Evolutionary conservation across 2,797 vertebrate genomes (phyloP), one percentile per base, ranked within the genome.

Genomic region (Odontamblyopus rebecca): DNA sequence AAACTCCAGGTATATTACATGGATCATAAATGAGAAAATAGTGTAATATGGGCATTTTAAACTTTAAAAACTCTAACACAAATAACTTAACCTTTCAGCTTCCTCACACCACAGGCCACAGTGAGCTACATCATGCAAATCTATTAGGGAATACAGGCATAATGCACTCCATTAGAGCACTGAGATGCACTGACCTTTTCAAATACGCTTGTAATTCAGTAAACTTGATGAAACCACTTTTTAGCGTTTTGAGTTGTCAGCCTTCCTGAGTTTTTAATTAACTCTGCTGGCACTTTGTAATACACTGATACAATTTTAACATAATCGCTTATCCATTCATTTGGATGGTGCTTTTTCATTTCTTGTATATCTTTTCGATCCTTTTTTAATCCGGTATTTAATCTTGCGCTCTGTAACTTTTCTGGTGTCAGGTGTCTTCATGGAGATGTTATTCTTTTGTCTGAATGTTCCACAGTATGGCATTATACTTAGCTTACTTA

Each of bases 121-220:
- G 57, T 79, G 73, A 30, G 59, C 68, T 38, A 38, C 67, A 72
- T 74, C 78, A 68, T 74, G 77, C 48, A 77, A 73, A 81, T 79
- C 74, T 44, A 74, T 80, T 68, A 76, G 27, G 61, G 73, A 74
- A 73, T 73, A 67, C 68, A 78, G 50, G 76, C 71, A 79, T 69
- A 86, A 84, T 72, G 73, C 53, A 73, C 69, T 69, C 32, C 15
- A 64, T 86, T 82, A 83, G 71, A 26, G 76, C 71, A n/a, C 72
- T 79, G 74, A 67, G 77, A 78, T 71, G 53, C 59, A 68, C 4
- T 86, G 74, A 89, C 82, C 82, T 88, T 82, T 82, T 15, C 70
- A 70, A 77, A 76, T 68, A 65, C 11, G 56, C 56, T 70, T 82
- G 84, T 82, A 82, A 83, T 84, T 79, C 70, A 72, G 62, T 68